phyloP scores from a whole-genome alignment of 2,888 invertebrate genomes.

The Tetragonula carbonaria region DNA sequence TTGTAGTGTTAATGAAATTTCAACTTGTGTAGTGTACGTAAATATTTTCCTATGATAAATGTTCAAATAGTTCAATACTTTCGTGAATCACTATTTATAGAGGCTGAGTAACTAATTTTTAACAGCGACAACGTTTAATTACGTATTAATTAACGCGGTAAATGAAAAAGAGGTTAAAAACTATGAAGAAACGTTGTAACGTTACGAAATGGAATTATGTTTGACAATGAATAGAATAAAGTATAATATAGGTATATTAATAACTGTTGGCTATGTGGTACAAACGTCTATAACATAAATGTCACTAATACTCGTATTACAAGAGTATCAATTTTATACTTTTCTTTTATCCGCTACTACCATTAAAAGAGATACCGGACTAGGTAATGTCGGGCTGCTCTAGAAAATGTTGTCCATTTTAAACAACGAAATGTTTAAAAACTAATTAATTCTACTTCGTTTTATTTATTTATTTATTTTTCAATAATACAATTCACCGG shows the following conservation, averaged over 20 bases:
- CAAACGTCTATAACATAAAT: not conserved
- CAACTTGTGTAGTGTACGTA: too few relatives aligned
- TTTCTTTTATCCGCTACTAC: not conserved
- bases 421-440: too few relatives aligned
- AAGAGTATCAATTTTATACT: slow-evolving; percentile 1
- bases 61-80: too few relatives aligned
- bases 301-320: not conserved
- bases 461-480: too few relatives aligned
- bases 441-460: too few relatives aligned
- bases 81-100: too few relatives aligned
- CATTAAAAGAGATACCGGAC: not conserved
- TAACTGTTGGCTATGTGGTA: not conserved
- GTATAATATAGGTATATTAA: not conserved
- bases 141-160: not conserved
- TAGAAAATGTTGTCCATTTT: not conserved
- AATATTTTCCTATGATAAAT: too few relatives aligned
- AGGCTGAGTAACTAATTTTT: too few relatives aligned
- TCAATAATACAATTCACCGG: too few relatives aligned
- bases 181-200: not conserved
- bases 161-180: not conserved
- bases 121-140: not conserved
- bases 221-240: not conserved
- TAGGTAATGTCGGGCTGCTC: not conserved
- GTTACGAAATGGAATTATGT: not conserved
- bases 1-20: too few relatives aligned